These are phyloP conservation scores for Archocentrus centrarchus DNA, from an alignment of 2,113 vertebrate species.

Conservation along the genomic window DNA sequence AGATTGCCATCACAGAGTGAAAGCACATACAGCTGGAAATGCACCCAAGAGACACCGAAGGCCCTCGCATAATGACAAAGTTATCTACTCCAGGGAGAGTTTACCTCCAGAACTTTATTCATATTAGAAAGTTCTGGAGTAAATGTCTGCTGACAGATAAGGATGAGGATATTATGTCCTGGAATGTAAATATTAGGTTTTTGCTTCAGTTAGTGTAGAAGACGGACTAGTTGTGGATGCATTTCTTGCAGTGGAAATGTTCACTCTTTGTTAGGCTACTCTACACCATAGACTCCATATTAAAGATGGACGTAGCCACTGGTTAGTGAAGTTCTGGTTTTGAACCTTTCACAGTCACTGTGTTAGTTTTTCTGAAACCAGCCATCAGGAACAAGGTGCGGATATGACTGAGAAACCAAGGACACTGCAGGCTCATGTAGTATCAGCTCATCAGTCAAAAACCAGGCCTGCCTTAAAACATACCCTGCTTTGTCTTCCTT, in stretches of 20 bases:
- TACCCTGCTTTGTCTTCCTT: no score
- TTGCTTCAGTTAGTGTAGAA: neutral
- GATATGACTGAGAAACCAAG: no score
- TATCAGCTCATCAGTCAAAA: no score
- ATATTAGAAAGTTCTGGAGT: neutral
- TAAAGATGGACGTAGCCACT: neutral
- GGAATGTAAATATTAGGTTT: neutral
- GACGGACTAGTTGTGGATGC: neutral
- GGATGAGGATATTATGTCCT: neutral
- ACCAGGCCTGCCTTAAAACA: no score
- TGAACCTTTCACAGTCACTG: neutral
- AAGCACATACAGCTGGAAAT: conserved; percentile 21
- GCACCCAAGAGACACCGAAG: neutral
- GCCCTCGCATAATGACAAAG: neutral
- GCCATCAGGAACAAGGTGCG: no score
- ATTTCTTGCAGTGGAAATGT: neutral
- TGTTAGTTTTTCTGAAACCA: no score
- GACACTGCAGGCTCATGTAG: no score
- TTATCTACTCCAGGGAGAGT: neutral
- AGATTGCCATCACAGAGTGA: neutral
- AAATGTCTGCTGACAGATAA: neutral
- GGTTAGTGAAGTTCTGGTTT: neutral
- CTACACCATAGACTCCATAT: neutral
- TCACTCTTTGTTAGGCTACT: neutral
- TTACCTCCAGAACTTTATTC: neutral